Evolutionary conservation across 2,797 vertebrate species (phyloP).

Genomic region (Pseudomugil tenellus): DNA sequence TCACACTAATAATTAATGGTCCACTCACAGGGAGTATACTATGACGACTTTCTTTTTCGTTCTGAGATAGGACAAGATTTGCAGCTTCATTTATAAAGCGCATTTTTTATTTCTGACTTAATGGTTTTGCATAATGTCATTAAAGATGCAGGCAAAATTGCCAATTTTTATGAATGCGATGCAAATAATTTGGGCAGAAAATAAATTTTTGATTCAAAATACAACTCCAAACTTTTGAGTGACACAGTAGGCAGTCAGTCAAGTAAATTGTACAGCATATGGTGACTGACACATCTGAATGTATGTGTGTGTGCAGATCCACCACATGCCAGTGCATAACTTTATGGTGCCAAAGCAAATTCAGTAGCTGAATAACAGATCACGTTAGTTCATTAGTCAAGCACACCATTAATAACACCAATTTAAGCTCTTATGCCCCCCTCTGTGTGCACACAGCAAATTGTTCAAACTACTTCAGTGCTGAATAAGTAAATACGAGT

Average conservation of each 20-base stretch:
- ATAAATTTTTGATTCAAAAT: no score
- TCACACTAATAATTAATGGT: slow-evolving; percentile 41
- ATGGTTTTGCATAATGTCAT: neutral
- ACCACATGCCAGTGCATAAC: slow-evolving; percentile 25
- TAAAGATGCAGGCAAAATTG: neutral
- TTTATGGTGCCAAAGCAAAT: slow-evolving; percentile 28
- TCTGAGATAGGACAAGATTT: neutral
- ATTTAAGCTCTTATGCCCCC: slow-evolving; percentile 31
- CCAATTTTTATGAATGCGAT: neutral
- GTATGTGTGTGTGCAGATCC: slow-evolving; percentile 8
- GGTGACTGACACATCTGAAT: neutral
- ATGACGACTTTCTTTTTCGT: neutral
- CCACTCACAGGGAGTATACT: slow-evolving; percentile 10
- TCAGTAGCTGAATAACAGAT: slow-evolving; percentile 34
- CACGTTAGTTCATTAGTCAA: slow-evolving; percentile 56
- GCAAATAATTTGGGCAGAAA: neutral
- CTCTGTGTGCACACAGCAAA: slow-evolving; percentile 28
- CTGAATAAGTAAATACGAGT: slow-evolving; percentile 68
- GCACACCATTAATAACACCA: slow-evolving; percentile 52
- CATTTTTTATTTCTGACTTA: neutral
- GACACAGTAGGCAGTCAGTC: neutral
- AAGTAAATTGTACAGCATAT: neutral
- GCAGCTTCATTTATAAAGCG: neutral
- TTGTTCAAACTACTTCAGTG: slow-evolving; percentile 43
- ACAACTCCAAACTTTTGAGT: neutral